Conservation (phyloP, 2,797 vertebrate species). For the Phataginus tricuspis region DNA sequence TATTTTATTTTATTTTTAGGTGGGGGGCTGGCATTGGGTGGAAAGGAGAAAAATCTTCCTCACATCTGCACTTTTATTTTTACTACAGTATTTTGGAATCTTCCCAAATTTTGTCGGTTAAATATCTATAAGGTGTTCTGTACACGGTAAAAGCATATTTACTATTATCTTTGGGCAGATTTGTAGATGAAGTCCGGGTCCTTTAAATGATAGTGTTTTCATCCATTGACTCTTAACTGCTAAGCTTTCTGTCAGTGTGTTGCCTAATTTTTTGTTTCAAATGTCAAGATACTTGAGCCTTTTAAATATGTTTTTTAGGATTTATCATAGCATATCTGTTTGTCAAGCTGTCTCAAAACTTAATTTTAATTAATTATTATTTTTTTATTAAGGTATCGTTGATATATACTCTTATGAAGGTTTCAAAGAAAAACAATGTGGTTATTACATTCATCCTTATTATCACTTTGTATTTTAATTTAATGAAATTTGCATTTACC, state of each 20-base stretch:
- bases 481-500: background rate
- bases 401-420: no score
- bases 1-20: background rate
- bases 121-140: slow-evolving; percentile 58
- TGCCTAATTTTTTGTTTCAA: slow-evolving; percentile 36
- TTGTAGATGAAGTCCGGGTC: background rate
- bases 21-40: background rate
- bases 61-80: slow-evolving; percentile 23
- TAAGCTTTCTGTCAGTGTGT: slow-evolving; percentile 25
- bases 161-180: background rate
- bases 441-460: no score
- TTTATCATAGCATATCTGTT: slow-evolving; percentile 33
- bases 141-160: background rate
- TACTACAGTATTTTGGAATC: slow-evolving; percentile 57
- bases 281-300: slow-evolving; percentile 17
- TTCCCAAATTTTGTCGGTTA: slow-evolving; percentile 67
- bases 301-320: background rate
- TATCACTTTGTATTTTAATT: background rate
- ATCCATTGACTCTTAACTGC: background rate
- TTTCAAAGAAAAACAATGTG: no score
- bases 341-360: background rate
- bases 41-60: slow-evolving; percentile 18
- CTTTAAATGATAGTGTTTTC: background rate
- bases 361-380: no score
- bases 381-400: no score